phyloP scores from a whole-genome alignment of 1,140 invertebrate species.

The Melipona quadrifasciata region DNA sequence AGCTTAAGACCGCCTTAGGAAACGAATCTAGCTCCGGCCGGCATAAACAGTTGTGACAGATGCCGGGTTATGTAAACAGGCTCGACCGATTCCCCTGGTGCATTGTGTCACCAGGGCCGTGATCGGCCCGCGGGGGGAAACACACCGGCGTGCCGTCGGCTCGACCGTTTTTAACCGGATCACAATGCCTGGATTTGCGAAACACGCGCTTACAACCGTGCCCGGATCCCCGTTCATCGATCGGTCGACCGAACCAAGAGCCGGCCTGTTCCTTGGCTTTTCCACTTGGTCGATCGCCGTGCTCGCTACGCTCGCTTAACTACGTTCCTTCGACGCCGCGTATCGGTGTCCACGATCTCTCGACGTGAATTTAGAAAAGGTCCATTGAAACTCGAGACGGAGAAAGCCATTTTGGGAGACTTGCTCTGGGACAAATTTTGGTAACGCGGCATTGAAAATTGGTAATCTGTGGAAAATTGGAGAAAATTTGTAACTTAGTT shows the following conservation, averaged over 20 bases:
- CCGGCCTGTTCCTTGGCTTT: slow-evolving; percentile 37
- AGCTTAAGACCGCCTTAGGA: slow-evolving; percentile 60
- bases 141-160: slow-evolving; percentile 20
- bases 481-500: too few species aligned
- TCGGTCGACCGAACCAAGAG: background rate
- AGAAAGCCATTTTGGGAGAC: too few species aligned
- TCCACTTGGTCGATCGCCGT: slow-evolving; percentile 23
- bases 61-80: slow-evolving; percentile 75
- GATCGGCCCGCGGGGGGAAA: slow-evolving; percentile 36
- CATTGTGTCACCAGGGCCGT: slow-evolving; percentile 64
- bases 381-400: background rate
- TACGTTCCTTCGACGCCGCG: background rate
- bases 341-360: background rate
- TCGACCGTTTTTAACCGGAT: slow-evolving; percentile 64
- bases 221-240: background rate
- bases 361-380: background rate
- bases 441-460: too few species aligned
- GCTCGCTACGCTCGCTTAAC: background rate
- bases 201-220: slow-evolving; percentile 47
- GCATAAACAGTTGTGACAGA: slow-evolving; percentile 77
- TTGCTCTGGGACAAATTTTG: too few species aligned
- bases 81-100: slow-evolving; percentile 50
- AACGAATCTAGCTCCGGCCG: slow-evolving; percentile 64
- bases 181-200: slow-evolving; percentile 73
- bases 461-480: too few species aligned